phyloP scores from a whole-genome alignment of 2,888 invertebrate species.

The Bellardia pandia region DNA sequence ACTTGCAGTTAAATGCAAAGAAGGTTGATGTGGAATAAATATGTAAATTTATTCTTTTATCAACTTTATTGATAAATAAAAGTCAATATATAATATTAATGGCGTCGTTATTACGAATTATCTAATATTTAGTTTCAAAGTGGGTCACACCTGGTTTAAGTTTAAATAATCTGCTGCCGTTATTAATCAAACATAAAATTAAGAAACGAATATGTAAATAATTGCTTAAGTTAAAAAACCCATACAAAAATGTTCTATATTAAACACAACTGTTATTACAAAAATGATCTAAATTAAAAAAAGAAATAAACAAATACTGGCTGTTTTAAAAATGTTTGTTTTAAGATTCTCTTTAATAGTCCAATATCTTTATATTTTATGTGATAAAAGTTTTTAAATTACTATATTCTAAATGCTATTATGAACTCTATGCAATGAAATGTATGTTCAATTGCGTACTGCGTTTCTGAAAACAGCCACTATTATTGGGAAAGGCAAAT shows the following conservation, averaged over 20 bases:
- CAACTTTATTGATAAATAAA: background rate
- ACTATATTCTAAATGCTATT: no score
- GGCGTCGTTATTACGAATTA: background rate
- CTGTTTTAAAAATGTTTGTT: no score
- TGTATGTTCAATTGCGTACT: no score
- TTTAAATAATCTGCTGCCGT: conserved; percentile 24
- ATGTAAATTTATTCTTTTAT: conserved; percentile 8
- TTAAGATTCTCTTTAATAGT: no score
- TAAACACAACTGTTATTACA: no score
- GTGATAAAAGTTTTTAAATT: no score
- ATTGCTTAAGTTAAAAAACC: background rate
- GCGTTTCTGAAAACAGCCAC: no score
- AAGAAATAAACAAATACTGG: no score
- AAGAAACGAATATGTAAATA: conserved; percentile 23
- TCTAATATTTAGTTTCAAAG: background rate
- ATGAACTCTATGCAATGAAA: no score
- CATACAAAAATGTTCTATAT: background rate
- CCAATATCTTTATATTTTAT: no score
- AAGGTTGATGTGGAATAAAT: background rate
- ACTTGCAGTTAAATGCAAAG: background rate
- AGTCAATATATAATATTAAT: background rate
- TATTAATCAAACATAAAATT: conserved; percentile 25
- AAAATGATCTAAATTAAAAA: no score
- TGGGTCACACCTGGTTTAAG: conserved; percentile 33
- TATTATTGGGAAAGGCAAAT: no score